Base-by-base conservation (phyloP, 1,140 invertebrate genomes). In the Platorchestia sp. region DNA sequence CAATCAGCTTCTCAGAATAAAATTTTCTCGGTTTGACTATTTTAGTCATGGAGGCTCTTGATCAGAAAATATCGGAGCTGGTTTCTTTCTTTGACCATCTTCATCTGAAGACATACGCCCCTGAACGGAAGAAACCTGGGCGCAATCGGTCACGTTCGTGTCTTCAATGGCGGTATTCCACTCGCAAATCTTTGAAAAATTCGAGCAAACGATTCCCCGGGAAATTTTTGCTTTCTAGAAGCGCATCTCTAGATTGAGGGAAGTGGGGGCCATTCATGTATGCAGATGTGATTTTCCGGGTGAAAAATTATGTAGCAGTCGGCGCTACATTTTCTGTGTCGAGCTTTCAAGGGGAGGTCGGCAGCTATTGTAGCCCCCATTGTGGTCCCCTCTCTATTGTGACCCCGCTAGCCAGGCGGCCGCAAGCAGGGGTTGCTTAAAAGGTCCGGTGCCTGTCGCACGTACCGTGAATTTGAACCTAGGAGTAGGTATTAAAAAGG, bases 201-300 rank as follows among this genome's bases (percentile, higher is more conserved):
- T 93, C 91, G 43, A n/a, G 91, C 40, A 47, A 93, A 93, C 43
- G 91, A 45, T 45, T 40, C 40, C n/a, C 45, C 45, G 7, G 91
- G 45, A 93, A 93, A 19, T 93, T 45, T 93, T 40, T 45, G 40
- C 43, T 47, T 47, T 47, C 91, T 36, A 42, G 91, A 93, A 47
- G 91, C 44, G 91, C 91, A 45, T 93, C 44, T n/a, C 45, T 44
- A 93, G 91, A 93, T 93, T 93, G 91, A 93, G 91, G 40, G 45
- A 93, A 93, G 91, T 93, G 91, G 45, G 91, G 47, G 43, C 91
- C 91, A 47, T 47, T 93, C 91, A 93, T 93, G 91, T 93, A 93
- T 93, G 91, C 91, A 93, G 45, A 93, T 93, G 91, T 93, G 91
- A 93, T 93, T 93, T 93, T 93, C 91, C 91, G 45, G 91, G 43